Base-by-base conservation (phyloP, 30 jellyfish, hydroid and myxozoan species). In the Mastigias papua region DNA sequence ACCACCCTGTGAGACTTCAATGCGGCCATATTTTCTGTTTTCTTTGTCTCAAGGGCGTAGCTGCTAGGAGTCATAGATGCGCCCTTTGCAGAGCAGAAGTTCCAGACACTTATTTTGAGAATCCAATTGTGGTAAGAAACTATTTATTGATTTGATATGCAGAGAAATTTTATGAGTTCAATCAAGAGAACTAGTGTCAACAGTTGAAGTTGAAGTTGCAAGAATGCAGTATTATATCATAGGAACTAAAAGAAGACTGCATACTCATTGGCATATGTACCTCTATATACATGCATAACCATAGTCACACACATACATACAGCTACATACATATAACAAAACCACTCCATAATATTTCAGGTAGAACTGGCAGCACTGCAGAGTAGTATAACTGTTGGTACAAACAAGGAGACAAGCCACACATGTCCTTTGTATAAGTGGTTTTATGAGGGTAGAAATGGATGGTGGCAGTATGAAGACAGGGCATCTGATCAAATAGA, bases 391-490 rank as follows among this genome's bases (percentile, higher is more conserved):
- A 4, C 54, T 15, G 13, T 42, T 42, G 54, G 13, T 42, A 8
- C 7, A 15, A 42, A 42, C 54, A 4, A 4, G 13, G 54, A 4
- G 54, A 42, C 7, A 42, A 8, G 13, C 54, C 7, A 42, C 13
- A 15, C 7, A 42, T 42, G 7, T 42, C 54, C 7, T 42, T 8
- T 42, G 13, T 42, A 42, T 42, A 42, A 42, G 13, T 95, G 99
- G 99, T 95, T 69, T 82, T 95, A 95, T 80, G 99, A 95, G 85
- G 99, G 99, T 4, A 97, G 98, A 27, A 95, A 95, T 78, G 99
- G 99, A 22, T 95, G 99, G 99, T 95, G 99, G 99, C 96, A 95
- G 88, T 95, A 95, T 48, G 98, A 95, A 50, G 98, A 90, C 67
- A 68, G 98, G 29, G 97, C 99, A 68, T 73, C 97, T 10, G 91